Percentiles rank a stretch among this genome's conserved stretches.
These are phyloP conservation scores for Camponotus fellah DNA, from an alignment of 2,888 invertebrate genomes.

Conservation along the genomic window DNA sequence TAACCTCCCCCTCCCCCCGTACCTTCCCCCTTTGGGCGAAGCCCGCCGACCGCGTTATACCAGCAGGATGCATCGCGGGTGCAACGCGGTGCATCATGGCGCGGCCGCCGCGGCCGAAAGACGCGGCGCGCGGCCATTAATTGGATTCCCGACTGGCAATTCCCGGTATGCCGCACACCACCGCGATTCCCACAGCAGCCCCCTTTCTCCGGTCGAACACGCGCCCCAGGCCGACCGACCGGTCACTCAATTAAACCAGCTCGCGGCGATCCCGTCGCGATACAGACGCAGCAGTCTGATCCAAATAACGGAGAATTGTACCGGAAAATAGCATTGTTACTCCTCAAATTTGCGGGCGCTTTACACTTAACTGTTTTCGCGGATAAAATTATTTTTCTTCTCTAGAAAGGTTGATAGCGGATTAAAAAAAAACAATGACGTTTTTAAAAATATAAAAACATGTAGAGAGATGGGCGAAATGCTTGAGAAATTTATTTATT, in stretches of 20 bases:
- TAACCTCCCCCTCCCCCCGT: neutral
- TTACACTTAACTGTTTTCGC: neutral
- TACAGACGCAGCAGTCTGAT: neutral
- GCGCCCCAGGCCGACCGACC: conserved; percentile 23
- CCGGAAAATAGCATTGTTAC: neutral
- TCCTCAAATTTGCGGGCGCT: neutral
- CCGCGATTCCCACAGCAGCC: conserved; percentile 56
- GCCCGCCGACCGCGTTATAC: conserved; percentile 8
- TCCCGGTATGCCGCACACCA: conserved; percentile 72
- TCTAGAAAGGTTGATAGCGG: neutral
- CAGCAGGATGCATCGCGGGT: conserved; percentile 35
- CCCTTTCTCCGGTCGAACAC: conserved; percentile 51
- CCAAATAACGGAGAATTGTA: neutral
- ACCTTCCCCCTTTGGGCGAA: neutral
- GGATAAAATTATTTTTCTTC: neutral
- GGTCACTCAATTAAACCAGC: conserved; percentile 78
- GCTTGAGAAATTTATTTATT: neutral
- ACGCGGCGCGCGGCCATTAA: conserved; percentile 74
- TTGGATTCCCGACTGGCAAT: conserved; percentile 79
- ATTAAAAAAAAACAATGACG: neutral
- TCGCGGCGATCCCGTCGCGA: conserved; percentile 53
- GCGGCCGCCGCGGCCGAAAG: conserved; percentile 58
- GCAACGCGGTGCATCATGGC: conserved; percentile 32
- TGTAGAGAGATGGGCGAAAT: neutral
- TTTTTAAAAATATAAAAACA: neutral